Base-by-base conservation (phyloP, 1,140 invertebrate genomes). In the Drosophila kikkawai region DNA sequence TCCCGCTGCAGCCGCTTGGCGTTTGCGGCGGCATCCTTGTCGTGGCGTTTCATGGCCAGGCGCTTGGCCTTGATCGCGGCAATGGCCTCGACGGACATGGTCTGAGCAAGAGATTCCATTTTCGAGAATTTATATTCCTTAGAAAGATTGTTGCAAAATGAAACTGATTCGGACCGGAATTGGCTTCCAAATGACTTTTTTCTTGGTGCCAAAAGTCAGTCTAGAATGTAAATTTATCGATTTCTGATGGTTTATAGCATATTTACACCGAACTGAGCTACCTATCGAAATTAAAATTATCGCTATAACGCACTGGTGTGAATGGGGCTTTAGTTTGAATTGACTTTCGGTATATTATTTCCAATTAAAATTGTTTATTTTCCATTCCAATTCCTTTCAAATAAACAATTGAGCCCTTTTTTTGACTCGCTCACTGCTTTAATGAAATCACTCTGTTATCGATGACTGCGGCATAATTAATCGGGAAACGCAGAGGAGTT, bases 21-120 rank as follows among this genome's bases (percentile, higher is more conserved):
- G 7, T 41, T 41, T 92, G 97, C 98, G 79, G 99, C 98, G 13
- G 97, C 98, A 0, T 97, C 98, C 79, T 98, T 94, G 19, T n/a
- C 36, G 0, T 39, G 19, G 19, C 36, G 36, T 92, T 99, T 99
- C 75, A 98, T 98, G 4, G 98, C 98, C 79, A 99, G 94, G 93
- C 98, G 96, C 94, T 99, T 99, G 0, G 98, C 98, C 94, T 99
- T 99, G 60, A 99, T 98, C 8, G 97, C 98, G 39, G 98, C 98
- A 93, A 99, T 99, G 93, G 98, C 99, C 92, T 99, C 98, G 4
- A 98, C 96, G 5, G 98, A 98, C 97, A 99, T 98, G 57, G 97
- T 96, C 83, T 99, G 97, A 19, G 97, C 97, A 9, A 99, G 42
- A 6, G 56, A 47, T 7, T 76, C 34, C 53, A 50, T 75, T 58